phyloP scores from a whole-genome alignment of 2,888 invertebrate species.

The Lasioglossum zephyrum region DNA sequence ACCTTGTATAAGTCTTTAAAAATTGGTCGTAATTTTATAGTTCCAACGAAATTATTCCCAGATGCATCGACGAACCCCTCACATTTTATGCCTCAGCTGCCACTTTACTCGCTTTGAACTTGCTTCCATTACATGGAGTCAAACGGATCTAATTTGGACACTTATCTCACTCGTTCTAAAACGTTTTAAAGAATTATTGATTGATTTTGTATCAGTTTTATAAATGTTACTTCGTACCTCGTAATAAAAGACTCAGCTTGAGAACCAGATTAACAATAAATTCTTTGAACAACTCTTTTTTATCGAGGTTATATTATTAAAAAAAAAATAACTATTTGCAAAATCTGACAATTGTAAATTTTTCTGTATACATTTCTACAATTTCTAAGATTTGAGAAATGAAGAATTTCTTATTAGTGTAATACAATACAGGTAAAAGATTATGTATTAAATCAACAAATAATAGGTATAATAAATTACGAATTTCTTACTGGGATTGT shows the following conservation, averaged over 20 bases:
- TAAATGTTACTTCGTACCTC: neutral
- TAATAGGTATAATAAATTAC: neutral
- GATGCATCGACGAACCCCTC: conserved; percentile 36
- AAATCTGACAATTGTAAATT: neutral
- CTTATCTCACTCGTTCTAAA: conserved; percentile 35
- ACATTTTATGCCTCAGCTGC: conserved; percentile 32
- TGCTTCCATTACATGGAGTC: conserved; percentile 35
- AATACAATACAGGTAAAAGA: neutral
- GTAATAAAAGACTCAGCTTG: neutral
- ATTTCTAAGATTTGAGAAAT: neutral
- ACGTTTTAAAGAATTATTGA: conserved; percentile 45
- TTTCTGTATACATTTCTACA: neutral
- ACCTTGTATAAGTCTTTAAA: neutral
- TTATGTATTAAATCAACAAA: neutral
- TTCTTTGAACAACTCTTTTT: neutral
- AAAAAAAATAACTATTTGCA: neutral
- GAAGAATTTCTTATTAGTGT: neutral
- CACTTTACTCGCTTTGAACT: conserved; percentile 52
- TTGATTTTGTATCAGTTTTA: conserved; percentile 7
- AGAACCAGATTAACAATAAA: neutral
- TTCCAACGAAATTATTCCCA: conserved; percentile 30
- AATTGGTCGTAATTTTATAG: conserved; percentile 9
- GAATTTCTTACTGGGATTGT: neutral
- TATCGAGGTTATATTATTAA: neutral
- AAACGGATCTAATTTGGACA: conserved; percentile 47